Evolutionary conservation across 2,113 vertebrate species (phyloP).

Genomic region (Phrynocephalus versicolor): DNA sequence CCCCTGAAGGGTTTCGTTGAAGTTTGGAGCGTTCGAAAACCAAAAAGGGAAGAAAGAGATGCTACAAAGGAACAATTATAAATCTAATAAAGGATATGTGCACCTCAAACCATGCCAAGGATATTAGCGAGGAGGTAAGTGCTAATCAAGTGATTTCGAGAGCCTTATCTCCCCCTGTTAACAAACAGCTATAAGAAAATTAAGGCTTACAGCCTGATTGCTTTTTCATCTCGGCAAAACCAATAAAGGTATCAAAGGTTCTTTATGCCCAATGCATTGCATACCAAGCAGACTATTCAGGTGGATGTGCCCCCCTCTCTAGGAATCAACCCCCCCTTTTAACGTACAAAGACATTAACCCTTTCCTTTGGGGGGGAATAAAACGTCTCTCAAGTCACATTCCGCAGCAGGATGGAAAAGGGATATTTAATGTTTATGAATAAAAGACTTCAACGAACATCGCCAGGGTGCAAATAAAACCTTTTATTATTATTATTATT

Average conservation of each 20-base stretch:
- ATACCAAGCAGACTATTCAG: constrained; percentile 52
- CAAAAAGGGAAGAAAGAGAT: constrained; percentile 30
- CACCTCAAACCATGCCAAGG: constrained; percentile 48
- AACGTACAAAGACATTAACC: constrained; percentile 42
- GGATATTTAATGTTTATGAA: constrained; percentile 15
- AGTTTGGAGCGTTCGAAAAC: constrained; percentile 40
- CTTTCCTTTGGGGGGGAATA: neutral
- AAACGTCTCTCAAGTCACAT: neutral
- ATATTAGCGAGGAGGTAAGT: constrained; percentile 62
- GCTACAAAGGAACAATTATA: constrained; percentile 43
- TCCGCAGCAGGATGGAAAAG: neutral
- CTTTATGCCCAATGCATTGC: constrained; percentile 62
- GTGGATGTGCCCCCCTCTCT: no score
- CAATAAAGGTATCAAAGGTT: constrained; percentile 69
- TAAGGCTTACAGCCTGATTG: constrained; percentile 65
- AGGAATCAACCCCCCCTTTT: no score
- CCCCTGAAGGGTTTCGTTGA: neutral
- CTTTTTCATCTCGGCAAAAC: constrained; percentile 65
- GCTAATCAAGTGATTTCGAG: constrained; percentile 68
- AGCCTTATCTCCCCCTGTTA: constrained; percentile 69
- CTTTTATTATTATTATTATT: no score
- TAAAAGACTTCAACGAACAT: neutral
- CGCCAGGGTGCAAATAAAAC: constrained; percentile 53
- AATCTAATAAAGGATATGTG: constrained; percentile 48
- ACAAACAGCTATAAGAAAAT: constrained; percentile 73